A percentile compares a stretch with the other conserved stretches of the same genome.
These are phyloP conservation scores for Psettodes erumei DNA, from an alignment of 2,113 vertebrate species.

Conservation along the genomic window DNA sequence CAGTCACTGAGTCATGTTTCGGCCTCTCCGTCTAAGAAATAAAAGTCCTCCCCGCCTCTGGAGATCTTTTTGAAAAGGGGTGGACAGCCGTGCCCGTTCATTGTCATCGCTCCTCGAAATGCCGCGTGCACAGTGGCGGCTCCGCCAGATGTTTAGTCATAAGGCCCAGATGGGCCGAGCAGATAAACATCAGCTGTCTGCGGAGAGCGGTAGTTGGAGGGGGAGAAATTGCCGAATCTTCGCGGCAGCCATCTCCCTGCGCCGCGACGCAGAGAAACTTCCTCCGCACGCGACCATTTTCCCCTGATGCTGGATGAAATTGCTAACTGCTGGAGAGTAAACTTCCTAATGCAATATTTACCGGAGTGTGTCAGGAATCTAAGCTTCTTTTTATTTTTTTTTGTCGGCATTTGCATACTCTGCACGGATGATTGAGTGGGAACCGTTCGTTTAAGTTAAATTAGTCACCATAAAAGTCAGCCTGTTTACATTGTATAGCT, in stretches of 20 bases:
- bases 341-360: background rate
- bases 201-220: conserved; percentile 36
- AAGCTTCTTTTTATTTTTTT: conserved; percentile 5
- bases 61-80: conserved; percentile 32
- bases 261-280: conserved; percentile 44
- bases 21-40: conserved; percentile 34
- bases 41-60: conserved; percentile 40
- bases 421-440: background rate
- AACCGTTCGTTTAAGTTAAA: conserved; percentile 7
- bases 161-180: conserved; percentile 73
- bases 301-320: conserved; percentile 33
- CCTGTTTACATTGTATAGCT: conserved; percentile 6
- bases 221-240: conserved; percentile 54
- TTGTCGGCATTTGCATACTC: background rate
- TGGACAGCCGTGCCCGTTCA: conserved; percentile 49
- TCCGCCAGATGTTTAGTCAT: conserved; percentile 74
- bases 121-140: conserved; percentile 59
- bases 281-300: conserved; percentile 37
- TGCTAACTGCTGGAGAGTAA: background rate
- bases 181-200: conserved; percentile 76
- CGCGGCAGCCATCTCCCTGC: conserved; percentile 36
- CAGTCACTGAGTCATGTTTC: conserved; percentile 20
- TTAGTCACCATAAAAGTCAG: conserved; percentile 12
- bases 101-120: conserved; percentile 60
- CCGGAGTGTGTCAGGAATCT: background rate